phyloP scores from a whole-genome alignment of 1,140 invertebrate genomes.

The Tetragnatha versicolor region DNA sequence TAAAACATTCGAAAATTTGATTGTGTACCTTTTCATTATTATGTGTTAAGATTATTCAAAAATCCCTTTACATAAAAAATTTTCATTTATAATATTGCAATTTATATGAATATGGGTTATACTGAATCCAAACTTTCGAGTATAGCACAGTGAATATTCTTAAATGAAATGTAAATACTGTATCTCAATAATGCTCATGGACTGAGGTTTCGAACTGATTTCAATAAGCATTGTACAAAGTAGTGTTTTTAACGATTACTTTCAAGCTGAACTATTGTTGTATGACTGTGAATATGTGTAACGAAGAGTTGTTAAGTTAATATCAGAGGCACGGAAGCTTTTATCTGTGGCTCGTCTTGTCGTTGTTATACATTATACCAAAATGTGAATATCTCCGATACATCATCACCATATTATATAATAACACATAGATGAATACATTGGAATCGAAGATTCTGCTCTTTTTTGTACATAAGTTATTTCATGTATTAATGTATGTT shows the following conservation, averaged over 20 bases:
- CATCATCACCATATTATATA: constrained; percentile 35
- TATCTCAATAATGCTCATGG: neutral
- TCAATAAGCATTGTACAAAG: neutral
- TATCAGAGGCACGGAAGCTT: neutral
- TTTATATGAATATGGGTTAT: too few relatives aligned
- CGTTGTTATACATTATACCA: constrained; percentile 33
- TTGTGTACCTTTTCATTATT: too few relatives aligned
- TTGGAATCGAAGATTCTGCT: constrained; percentile 32
- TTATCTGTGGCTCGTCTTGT: constrained; percentile 25
- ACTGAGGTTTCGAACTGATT: neutral
- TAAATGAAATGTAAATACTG: neutral
- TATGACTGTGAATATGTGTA: constrained; percentile 42
- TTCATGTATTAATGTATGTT: constrained; percentile 52
- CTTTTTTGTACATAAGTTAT: constrained; percentile 45
- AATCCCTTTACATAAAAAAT: too few relatives aligned
- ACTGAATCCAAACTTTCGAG: too few relatives aligned
- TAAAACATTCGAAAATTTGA: too few relatives aligned
- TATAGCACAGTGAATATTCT: constrained; percentile 1
- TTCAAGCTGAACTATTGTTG: constrained; percentile 18
- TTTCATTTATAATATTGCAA: too few relatives aligned
- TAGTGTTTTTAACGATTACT: constrained; percentile 22
- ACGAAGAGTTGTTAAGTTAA: constrained; percentile 13
- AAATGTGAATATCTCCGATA: constrained; percentile 46
- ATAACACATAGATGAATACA: constrained; percentile 11
- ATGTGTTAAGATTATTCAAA: too few relatives aligned